Evolutionary conservation across 1,140 invertebrate genomes (phyloP).

Genomic region (Leptestheria dahalacensis): DNA sequence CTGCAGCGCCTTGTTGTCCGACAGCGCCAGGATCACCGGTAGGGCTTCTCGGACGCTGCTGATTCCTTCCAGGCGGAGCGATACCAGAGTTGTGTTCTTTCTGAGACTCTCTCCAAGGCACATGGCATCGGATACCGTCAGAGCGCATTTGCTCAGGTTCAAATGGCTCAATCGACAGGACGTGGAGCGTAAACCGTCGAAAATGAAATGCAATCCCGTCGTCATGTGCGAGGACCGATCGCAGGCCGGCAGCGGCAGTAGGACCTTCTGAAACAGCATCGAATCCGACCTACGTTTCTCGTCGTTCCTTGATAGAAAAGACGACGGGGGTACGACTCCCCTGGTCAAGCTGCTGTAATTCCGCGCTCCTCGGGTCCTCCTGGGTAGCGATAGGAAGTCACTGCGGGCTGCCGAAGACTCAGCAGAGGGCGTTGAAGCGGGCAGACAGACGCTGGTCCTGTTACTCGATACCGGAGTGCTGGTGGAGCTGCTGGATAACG

Average conservation of each 20-base stretch:
- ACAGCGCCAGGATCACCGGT: constrained; percentile 35
- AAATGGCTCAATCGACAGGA: constrained; percentile 34
- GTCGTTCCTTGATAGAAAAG: constrained; percentile 21
- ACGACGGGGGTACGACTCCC: not conserved
- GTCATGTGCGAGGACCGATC: constrained; percentile 27
- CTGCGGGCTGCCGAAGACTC: not conserved
- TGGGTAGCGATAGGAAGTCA: constrained; percentile 12
- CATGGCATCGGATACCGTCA: constrained; percentile 11
- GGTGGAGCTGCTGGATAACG: constrained; percentile 2
- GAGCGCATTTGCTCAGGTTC: constrained; percentile 33
- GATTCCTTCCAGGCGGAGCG: constrained; percentile 35
- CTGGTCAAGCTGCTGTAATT: constrained; percentile 14
- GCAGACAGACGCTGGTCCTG: not conserved
- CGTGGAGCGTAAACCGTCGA: constrained; percentile 27
- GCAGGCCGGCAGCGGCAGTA: constrained; percentile 35
- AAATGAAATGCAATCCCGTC: constrained; percentile 22
- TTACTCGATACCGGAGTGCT: not conserved
- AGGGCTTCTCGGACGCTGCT: constrained; percentile 32
- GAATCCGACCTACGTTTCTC: constrained; percentile 37
- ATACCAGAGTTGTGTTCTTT: constrained; percentile 33
- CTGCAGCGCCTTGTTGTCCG: constrained; percentile 35
- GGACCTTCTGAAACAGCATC: constrained; percentile 33
- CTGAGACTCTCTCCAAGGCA: constrained; percentile 34
- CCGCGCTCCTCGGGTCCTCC: constrained; percentile 8
- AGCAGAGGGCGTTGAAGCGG: not conserved